A percentile compares a stretch with the other conserved stretches of the same genome.
These are phyloP conservation scores for Rhynchonycteris naso DNA, from an alignment of 2,797 vertebrate genomes.

Conservation along the genomic window DNA sequence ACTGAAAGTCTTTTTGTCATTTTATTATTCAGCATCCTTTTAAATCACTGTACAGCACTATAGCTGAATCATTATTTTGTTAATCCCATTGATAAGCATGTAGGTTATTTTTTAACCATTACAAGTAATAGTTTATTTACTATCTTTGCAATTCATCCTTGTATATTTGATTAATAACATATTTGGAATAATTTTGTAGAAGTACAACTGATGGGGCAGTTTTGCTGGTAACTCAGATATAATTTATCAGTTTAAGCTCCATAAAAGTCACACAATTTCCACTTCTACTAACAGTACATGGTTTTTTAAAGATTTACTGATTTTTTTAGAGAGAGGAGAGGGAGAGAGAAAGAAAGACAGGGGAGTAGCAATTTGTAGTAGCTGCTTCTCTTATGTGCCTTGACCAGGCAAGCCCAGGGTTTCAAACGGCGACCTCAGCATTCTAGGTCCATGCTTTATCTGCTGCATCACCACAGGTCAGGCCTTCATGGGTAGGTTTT, in stretches of 20 bases:
- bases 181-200: slow-evolving; percentile 36
- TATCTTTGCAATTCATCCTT: slow-evolving; percentile 9
- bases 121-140: slow-evolving; percentile 29
- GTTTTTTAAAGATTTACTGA: too few relatives aligned
- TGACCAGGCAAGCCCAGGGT: too few relatives aligned
- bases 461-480: too few relatives aligned
- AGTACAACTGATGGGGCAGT: neutral
- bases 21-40: slow-evolving; percentile 37
- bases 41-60: neutral
- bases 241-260: neutral
- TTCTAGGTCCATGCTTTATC: too few relatives aligned
- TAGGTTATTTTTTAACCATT: neutral
- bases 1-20: slow-evolving; percentile 9
- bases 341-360: too few relatives aligned
- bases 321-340: too few relatives aligned
- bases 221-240: slow-evolving; percentile 18
- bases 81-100: neutral
- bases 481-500: neutral
- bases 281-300: neutral
- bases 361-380: too few relatives aligned
- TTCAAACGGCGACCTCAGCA: too few relatives aligned
- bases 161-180: slow-evolving; percentile 18
- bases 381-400: too few relatives aligned
- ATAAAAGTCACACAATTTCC: slow-evolving; percentile 28
- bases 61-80: neutral